Conservation (phyloP, 2,113 vertebrate species). For the Typhlomys cinereus region DNA sequence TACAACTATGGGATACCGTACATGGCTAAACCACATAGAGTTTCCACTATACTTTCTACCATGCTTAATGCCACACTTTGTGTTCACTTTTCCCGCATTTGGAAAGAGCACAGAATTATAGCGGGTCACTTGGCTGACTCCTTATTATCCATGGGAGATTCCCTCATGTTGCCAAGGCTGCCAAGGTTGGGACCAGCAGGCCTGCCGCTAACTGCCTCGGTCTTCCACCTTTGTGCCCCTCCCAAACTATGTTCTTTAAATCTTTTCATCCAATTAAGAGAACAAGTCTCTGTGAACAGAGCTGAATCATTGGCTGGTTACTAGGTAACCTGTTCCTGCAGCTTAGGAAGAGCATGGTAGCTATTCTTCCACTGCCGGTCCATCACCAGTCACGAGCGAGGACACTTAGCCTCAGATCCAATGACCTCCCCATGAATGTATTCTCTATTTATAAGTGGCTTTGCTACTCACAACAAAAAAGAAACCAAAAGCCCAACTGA, state of each 20-base stretch:
- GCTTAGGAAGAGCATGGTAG: slow-evolving; percentile 67
- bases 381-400: slow-evolving; percentile 34
- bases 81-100: slow-evolving; percentile 30
- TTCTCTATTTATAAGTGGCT: slow-evolving; percentile 57
- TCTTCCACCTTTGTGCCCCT: background rate
- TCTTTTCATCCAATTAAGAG: slow-evolving; percentile 68
- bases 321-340: slow-evolving; percentile 80
- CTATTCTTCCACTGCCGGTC: slow-evolving; percentile 62
- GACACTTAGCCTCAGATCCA: slow-evolving; percentile 42
- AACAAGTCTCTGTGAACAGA: slow-evolving; percentile 61
- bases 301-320: slow-evolving; percentile 75
- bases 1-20: background rate
- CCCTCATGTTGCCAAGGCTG: background rate
- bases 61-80: background rate
- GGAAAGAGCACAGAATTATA: slow-evolving; percentile 1
- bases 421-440: background rate
- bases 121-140: background rate
- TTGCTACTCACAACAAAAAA: background rate
- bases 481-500: background rate
- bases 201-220: background rate
- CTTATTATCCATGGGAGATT: background rate
- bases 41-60: background rate
- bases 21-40: background rate
- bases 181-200: background rate
- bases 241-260: slow-evolving; percentile 51